Conservation (phyloP, 2,888 invertebrate genomes). For the Drosophila longiperda region DNA sequence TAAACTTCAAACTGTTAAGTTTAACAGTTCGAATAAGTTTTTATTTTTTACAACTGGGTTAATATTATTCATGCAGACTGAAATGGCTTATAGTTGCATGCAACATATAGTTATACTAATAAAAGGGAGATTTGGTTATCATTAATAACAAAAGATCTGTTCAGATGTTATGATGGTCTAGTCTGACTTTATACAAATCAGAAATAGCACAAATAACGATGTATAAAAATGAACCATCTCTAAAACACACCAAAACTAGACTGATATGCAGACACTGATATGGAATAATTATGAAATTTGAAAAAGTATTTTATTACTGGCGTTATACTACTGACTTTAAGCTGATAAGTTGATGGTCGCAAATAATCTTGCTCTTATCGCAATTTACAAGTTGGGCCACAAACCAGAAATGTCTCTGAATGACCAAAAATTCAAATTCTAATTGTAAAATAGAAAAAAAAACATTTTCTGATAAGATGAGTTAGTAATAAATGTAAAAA, state of each 20-base stretch:
- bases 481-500: too few relatives aligned
- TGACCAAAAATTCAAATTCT: neutral
- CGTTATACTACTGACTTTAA: neutral
- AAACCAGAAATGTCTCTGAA: too few relatives aligned
- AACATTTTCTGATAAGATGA: too few relatives aligned
- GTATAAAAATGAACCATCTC: neutral
- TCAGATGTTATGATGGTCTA: neutral
- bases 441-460: too few relatives aligned
- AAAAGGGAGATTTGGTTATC: neutral
- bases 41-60: neutral
- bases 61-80: neutral
- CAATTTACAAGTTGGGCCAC: neutral
- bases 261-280: neutral
- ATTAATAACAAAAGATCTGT: neutral
- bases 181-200: neutral
- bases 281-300: neutral
- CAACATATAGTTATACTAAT: neutral
- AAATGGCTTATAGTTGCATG: fast-evolving
- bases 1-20: neutral
- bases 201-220: neutral
- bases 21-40: neutral
- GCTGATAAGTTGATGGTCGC: neutral
- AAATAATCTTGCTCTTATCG: neutral
- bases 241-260: neutral
- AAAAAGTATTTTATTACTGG: neutral